Evolutionary conservation across 2,888 invertebrate species (phyloP).

Genomic region (Apamea monoglypha): DNA sequence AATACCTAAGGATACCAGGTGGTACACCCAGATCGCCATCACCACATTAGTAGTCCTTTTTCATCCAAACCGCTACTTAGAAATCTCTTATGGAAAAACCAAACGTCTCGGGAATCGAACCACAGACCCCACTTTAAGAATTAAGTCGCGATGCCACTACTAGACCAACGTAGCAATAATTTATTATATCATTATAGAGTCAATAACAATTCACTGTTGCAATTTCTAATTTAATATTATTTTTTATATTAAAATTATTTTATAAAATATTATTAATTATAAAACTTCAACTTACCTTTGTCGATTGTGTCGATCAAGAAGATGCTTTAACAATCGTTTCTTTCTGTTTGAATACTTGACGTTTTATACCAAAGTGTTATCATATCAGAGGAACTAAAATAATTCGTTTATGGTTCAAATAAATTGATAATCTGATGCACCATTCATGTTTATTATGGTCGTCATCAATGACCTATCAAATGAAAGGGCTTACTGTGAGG

Average conservation of each 20-base stretch:
- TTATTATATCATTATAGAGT: neutral
- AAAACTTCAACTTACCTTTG: conserved; percentile 45
- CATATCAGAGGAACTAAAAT: conserved; percentile 46
- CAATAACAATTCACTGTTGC: too few relatives aligned
- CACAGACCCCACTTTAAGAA: neutral
- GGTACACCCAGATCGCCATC: neutral
- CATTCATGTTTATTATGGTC: conserved; percentile 25
- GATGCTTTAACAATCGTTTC: conserved; percentile 41
- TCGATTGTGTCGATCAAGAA: conserved; percentile 53
- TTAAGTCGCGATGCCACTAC: neutral
- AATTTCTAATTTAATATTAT: too few relatives aligned
- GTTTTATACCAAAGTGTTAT: conserved; percentile 50
- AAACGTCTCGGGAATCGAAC: neutral
- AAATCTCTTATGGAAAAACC: neutral
- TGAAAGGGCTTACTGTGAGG: too few relatives aligned
- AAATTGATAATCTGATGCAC: conserved; percentile 53
- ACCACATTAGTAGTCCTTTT: too few relatives aligned
- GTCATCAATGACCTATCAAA: conserved; percentile 21
- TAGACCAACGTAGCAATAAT: neutral
- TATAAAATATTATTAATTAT: too few relatives aligned
- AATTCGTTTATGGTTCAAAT: conserved; percentile 64
- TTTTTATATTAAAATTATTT: too few relatives aligned
- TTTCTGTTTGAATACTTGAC: conserved; percentile 31
- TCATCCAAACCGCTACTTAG: neutral
- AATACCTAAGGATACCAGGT: too few relatives aligned